Evolutionary conservation across 2,113 vertebrate species (phyloP), one percentile per base, ranked within the genome.

Genomic region (Pogona vitticeps): DNA sequence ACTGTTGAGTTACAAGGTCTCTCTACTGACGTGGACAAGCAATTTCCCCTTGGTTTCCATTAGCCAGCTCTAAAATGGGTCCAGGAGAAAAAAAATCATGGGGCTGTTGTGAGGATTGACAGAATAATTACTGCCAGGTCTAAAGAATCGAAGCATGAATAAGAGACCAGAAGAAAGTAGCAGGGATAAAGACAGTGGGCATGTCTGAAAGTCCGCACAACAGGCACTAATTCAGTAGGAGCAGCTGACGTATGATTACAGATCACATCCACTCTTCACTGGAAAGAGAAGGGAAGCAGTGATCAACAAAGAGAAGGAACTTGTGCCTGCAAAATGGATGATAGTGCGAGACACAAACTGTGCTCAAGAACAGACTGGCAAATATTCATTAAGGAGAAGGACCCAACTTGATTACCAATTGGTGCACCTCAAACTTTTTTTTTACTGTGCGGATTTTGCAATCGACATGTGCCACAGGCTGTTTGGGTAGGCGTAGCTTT

Each of bases 401-500:
- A 38, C 42, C 14, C 7, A 31, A 23, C 63, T 65, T 33, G 36
- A 33, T 31, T 31, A 42, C n/a, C 17, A 68, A 42, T 67, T 67
- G 42, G 61, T 85, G 46, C 63, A 76, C 75, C 20, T 77, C 61
- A 76, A 61, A 67, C 46, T 56, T 52, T 31, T 56, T 52, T 31
- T 67, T 85, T 77, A 65, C 46, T 67, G 42, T 78, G 61, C 75
- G 38, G 2, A 68, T 31, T 77, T 21, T 85, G 46, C 42, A 78
- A 56, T 46, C 77, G n/a, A 23, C n/a, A 70, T 68, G 42, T 7
- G 75, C 75, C 76, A 77, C 73, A 67, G 61, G 84, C 84, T 70
- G 20, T 83, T 56, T 12, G 23, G 2, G 2, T 20, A 23, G 86
- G 59, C 33, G 63, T 77, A 71, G 72, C 42, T 76, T 76, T 40